phyloP scores from a whole-genome alignment of 2,888 invertebrate genomes.

The Oligia strigilis region DNA sequence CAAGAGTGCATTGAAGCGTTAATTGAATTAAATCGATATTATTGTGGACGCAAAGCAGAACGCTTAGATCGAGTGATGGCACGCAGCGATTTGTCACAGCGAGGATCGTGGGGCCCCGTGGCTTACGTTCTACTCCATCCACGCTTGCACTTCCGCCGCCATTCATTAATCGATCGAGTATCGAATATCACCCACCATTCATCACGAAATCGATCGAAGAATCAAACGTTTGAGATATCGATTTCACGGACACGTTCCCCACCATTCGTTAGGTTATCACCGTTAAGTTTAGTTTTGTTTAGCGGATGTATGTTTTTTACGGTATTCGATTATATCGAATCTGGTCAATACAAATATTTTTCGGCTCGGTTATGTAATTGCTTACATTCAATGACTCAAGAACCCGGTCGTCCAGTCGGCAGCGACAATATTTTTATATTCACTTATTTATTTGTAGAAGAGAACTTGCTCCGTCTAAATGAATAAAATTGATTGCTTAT shows the following conservation, averaged over 20 bases:
- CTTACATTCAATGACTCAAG: constrained; percentile 68
- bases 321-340: constrained; percentile 54
- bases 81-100: constrained; percentile 88
- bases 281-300: constrained; percentile 68
- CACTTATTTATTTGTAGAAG: constrained; percentile 87
- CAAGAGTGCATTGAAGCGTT: constrained; percentile 81
- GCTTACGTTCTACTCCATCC: constrained; percentile 66
- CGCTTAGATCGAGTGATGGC: constrained; percentile 80
- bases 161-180: constrained; percentile 86
- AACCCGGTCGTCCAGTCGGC: constrained; percentile 61
- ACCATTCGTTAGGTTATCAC: constrained; percentile 73
- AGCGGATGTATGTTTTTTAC: constrained; percentile 62
- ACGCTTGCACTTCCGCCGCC: constrained; percentile 82
- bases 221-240: constrained; percentile 86
- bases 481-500: constrained; percentile 91
- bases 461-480: constrained; percentile 88
- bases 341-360: constrained; percentile 72
- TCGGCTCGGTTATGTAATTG: constrained; percentile 55
- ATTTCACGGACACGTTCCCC: constrained; percentile 82
- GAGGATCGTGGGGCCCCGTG: constrained; percentile 73
- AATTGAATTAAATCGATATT: constrained; percentile 87
- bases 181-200: constrained; percentile 84
- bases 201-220: constrained; percentile 86
- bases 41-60: constrained; percentile 81
- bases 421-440: constrained; percentile 75